Conservation (phyloP, 2,888 invertebrate genomes). For the Limnephilus auricula region DNA sequence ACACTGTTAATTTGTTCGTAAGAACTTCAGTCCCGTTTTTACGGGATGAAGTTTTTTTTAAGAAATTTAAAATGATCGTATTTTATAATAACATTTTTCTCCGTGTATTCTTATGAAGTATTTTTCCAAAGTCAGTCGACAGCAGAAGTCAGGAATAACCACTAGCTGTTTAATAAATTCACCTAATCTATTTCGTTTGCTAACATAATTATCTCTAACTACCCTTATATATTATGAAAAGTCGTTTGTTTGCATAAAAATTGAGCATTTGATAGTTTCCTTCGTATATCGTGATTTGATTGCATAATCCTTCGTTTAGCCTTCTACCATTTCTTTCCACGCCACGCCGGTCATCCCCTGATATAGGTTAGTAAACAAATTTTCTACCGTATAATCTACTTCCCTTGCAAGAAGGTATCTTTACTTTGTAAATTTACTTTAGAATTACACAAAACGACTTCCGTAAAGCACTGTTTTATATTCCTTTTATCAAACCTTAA, state of each 20-base stretch:
- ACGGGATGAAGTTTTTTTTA: too few species aligned
- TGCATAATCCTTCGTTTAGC: neutral
- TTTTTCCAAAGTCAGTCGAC: too few species aligned
- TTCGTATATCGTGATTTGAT: constrained; percentile 9
- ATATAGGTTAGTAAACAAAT: constrained; percentile 42
- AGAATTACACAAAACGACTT: constrained; percentile 6
- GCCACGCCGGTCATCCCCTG: neutral
- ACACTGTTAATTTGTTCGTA: too few species aligned
- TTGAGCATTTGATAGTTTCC: neutral
- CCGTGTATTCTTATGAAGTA: too few species aligned
- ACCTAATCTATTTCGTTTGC: neutral
- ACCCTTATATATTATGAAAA: neutral
- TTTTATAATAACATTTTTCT: too few species aligned
- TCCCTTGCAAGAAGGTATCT: constrained; percentile 3
- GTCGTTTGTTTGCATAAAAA: neutral
- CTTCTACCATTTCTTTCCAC: neutral
- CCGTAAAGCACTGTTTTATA: neutral
- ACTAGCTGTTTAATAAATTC: neutral
- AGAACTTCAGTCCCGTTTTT: too few species aligned
- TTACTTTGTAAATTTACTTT: constrained; percentile 20
- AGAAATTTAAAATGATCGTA: too few species aligned
- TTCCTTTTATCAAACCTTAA: neutral
- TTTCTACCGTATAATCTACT: neutral
- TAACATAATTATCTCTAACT: neutral
- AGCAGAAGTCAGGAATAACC: neutral